These are phyloP conservation scores for Genyomyrus donnyi DNA, from an alignment of 2,113 vertebrate genomes.

Conservation along the genomic window DNA sequence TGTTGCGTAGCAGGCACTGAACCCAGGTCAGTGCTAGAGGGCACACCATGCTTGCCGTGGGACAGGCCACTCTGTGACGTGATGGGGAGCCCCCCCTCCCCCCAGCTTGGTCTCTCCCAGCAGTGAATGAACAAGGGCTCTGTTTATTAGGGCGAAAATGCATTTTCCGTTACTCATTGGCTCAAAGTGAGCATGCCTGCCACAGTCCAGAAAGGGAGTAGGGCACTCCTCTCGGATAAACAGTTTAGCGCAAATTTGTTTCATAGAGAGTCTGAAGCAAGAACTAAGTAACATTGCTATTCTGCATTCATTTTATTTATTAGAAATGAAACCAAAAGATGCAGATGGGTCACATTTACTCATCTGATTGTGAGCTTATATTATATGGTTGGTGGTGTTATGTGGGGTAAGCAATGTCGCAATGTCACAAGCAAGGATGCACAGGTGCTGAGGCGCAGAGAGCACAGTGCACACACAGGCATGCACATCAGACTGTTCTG, in stretches of 20 bases:
- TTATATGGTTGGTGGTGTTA: neutral
- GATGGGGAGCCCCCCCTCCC: slow-evolving; percentile 22
- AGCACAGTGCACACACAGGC: neutral
- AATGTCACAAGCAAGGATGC: neutral
- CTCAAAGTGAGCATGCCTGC: neutral
- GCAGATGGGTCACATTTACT: neutral
- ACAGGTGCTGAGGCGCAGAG: neutral
- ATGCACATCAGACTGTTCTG: neutral
- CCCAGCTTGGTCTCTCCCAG: slow-evolving; percentile 23
- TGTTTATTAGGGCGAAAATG: slow-evolving; percentile 5
- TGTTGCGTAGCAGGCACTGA: slow-evolving; percentile 38
- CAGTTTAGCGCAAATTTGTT: neutral
- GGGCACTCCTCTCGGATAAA: slow-evolving; percentile 21
- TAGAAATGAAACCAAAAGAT: neutral
- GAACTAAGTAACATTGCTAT: neutral
- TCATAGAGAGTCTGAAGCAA: neutral
- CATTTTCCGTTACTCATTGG: slow-evolving; percentile 23
- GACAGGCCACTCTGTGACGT: neutral
- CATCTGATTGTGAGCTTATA: neutral
- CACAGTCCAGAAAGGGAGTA: slow-evolving; percentile 25
- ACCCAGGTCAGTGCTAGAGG: neutral
- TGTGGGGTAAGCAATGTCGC: neutral
- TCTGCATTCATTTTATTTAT: neutral
- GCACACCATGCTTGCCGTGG: neutral
- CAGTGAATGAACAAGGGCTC: slow-evolving; percentile 36